Evolutionary conservation across 2,113 vertebrate genomes (phyloP), one percentile per base, ranked within the genome.

Genomic region (Hipposideros armiger): DNA sequence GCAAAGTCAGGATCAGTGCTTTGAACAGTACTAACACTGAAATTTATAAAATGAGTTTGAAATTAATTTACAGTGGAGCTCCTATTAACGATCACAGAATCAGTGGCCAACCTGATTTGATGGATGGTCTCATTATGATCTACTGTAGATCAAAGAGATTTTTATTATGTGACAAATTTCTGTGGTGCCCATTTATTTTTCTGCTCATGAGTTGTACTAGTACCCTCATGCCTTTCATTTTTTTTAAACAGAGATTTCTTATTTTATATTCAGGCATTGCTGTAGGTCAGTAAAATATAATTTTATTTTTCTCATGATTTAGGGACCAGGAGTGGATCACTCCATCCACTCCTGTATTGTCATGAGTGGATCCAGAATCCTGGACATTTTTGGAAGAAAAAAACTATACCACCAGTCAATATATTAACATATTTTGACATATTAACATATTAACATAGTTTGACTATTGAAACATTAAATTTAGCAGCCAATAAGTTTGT

Each of bases 11-110:
- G 8, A 80, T 93, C 80, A 87, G 56, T 86, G 45, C 54, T 95
- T 95, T 96, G 94, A 95, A 92, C 1, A 90, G 83, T 62, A 67
- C 64, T 90, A 66, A 80, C 83, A 87, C 40, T 92, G 16, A 94
- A 95, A 96, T 97, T 96, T 94, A 96, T 89, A 87, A 96, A 96
- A 91, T 84, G 80, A 95, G 74, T 87, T 20, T 94, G 83, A 90
- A 96, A 93, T 96, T 98, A 97, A 97, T 95, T 95, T 96, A 94
- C 78, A 96, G 64, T 91, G 42, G 58, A 91, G 74, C 62, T 95
- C 66, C 58, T 77, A 90, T 96, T 93, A 87, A 45, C 7, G 42
- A 95, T 87, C 86, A 96, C 82, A 76, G 77, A 97, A 83, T 88
- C 78, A 58, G 74, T 93, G 93, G 86, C 89, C 89, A 95, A 91